These are phyloP conservation scores for Homarus gammarus DNA, from an alignment of 2,888 invertebrate genomes.

Conservation along the genomic window DNA sequence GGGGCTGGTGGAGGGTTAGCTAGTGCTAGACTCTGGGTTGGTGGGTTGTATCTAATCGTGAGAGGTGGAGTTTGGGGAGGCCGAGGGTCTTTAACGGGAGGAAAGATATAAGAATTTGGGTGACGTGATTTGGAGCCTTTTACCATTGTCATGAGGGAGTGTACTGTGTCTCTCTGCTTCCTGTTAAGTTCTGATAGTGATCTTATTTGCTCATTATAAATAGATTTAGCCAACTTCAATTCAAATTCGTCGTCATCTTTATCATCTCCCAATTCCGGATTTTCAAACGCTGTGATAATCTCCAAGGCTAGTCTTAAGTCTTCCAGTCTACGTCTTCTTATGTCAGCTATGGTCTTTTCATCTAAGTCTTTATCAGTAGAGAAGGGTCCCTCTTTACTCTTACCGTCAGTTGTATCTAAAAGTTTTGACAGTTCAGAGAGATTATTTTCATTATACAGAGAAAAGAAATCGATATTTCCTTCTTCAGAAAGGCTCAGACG, in stretches of 20 bases:
- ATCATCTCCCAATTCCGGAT: background rate
- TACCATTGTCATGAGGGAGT: slow-evolving; percentile 55
- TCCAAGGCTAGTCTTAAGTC: slow-evolving; percentile 65
- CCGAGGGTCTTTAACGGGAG: background rate
- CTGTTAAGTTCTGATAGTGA: slow-evolving; percentile 52
- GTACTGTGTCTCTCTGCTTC: slow-evolving; percentile 53
- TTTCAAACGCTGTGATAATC: slow-evolving; percentile 57
- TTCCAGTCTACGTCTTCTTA: slow-evolving; percentile 56
- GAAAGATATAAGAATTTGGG: background rate
- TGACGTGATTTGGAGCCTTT: slow-evolving; percentile 15
- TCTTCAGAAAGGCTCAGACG: background rate
- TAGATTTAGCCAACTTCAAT: slow-evolving; percentile 55
- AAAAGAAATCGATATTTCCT: background rate
- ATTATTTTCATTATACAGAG: slow-evolving; percentile 17
- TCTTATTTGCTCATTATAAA: slow-evolving; percentile 45
- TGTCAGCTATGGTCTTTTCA: slow-evolving; percentile 16
- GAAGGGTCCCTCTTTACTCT: background rate
- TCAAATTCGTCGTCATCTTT: slow-evolving; percentile 45
- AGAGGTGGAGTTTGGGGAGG: slow-evolving; percentile 23
- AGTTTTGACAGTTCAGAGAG: slow-evolving; percentile 27
- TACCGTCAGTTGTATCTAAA: slow-evolving; percentile 23
- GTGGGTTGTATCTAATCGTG: slow-evolving; percentile 10
- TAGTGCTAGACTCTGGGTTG: background rate
- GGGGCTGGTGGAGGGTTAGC: slow-evolving; percentile 37
- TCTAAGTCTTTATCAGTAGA: background rate